Evolutionary conservation across 2,888 invertebrate species (phyloP).

Genomic region (Pemphredon lugubris): DNA sequence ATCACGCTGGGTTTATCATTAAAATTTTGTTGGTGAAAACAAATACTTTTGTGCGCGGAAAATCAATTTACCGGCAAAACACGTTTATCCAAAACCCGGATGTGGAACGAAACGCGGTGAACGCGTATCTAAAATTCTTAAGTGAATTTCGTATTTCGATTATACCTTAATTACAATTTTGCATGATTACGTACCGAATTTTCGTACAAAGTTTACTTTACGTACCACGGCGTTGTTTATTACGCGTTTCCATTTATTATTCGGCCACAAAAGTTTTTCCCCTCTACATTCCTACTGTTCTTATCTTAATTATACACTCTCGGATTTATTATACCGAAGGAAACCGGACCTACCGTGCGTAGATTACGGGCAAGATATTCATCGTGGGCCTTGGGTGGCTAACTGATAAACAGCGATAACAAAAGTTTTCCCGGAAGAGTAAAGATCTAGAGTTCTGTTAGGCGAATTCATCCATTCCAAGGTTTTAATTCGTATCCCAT

Average conservation of each 20-base stretch:
- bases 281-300: conserved; percentile 27
- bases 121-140: no score
- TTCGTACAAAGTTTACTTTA: not conserved
- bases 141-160: no score
- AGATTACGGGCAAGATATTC: conserved; percentile 29
- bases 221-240: not conserved
- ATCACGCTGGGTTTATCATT: no score
- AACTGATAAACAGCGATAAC: conserved; percentile 31
- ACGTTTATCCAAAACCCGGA: no score
- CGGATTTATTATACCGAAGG: conserved; percentile 30
- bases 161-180: no score
- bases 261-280: conserved; percentile 31
- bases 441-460: conserved; percentile 11
- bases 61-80: no score
- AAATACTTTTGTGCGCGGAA: no score
- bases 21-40: no score
- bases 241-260: conserved; percentile 41
- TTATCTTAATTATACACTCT: conserved; percentile 43
- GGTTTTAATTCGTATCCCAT: conserved; percentile 11
- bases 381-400: not conserved
- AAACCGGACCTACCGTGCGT: conserved; percentile 20
- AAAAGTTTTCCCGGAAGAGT: conserved; percentile 6
- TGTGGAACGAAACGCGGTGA: no score
- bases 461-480: not conserved
- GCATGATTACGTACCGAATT: not conserved